Base-by-base conservation (phyloP, 2,888 invertebrate species). In the Callyntrura sp. region DNA sequence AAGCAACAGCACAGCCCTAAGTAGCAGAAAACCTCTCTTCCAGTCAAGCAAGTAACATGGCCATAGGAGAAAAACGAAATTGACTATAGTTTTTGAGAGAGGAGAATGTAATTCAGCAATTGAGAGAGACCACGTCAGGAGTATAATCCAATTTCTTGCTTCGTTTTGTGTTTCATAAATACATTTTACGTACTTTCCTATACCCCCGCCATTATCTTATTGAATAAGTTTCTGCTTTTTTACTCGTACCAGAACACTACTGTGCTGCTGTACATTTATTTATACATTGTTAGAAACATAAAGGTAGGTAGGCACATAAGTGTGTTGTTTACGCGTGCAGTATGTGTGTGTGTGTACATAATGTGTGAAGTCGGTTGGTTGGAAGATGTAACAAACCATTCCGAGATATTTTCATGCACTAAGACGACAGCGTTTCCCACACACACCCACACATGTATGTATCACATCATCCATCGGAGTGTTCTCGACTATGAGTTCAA, bases 121-220 rank as follows among this genome's bases (percentile, higher is more conserved):
- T 85, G 85, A 78, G 78, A 86, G 51, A 70, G 78, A 78, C 85
- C 55, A 78, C 85, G 85, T 86, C 85, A 86, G 65, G 51, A 76
- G 85, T 86, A 78, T 86, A 86, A 86, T 86, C 85, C 85, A 86
- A 86, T 86, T 86, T 86, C 85, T 78, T 78, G 78, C 85, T 86
- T 62, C 62, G 51, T 78, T 86, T 86, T 86, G 51, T 78, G 78
- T 78, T 78, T 65, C 85, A 86, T 65, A 86, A 62, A 60, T 57
- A 65, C 60, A 51, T 86, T 65, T 35, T 35, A 35, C 35, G 35
- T 86, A 62, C 78, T 12, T 65, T 17, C 1, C 20, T 55, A 25
- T 48, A 62, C 23, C 51, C 51, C 25, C 9, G 25, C 12, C 35
- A 4, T 35, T 28, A 76, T 78, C 76, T 86, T 76, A 86, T 86